Percentiles rank a stretch among this genome's conserved stretches.
Conservation (phyloP, 2,888 invertebrate genomes). For the Cheilosia urbana region DNA sequence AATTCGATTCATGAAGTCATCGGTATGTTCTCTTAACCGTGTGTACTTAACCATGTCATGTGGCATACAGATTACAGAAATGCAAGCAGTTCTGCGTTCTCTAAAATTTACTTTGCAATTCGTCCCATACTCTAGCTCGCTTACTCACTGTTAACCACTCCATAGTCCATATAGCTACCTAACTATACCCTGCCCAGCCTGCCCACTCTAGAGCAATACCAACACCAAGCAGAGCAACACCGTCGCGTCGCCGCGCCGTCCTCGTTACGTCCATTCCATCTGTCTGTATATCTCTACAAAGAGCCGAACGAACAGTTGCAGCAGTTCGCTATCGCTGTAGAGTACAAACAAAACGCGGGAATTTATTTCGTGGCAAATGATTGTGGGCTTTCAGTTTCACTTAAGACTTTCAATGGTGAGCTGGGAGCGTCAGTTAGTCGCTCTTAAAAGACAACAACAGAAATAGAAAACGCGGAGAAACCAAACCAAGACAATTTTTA, state of each 20-base stretch:
- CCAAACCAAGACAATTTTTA: slow-evolving; percentile 22
- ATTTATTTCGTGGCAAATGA: slow-evolving; percentile 73
- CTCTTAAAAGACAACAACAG: slow-evolving; percentile 34
- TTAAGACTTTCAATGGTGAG: slow-evolving; percentile 71
- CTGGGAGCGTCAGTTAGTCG: slow-evolving; percentile 47
- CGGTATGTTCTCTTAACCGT: slow-evolving; percentile 1
- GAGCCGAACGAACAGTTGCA: slow-evolving; percentile 3
- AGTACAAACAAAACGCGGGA: slow-evolving; percentile 76
- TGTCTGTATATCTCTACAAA: slow-evolving; percentile 2
- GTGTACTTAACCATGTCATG: slow-evolving; percentile 14
- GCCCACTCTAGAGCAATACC: not conserved
- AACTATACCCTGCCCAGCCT: not conserved
- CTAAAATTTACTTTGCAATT: not conserved
- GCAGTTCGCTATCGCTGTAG: slow-evolving; percentile 31
- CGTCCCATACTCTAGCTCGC: not conserved
- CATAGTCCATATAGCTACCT: not conserved
- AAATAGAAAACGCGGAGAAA: slow-evolving; percentile 54
- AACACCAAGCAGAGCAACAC: no score
- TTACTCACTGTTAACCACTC: not conserved
- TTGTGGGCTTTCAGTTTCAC: slow-evolving; percentile 77
- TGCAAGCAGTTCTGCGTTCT: not conserved
- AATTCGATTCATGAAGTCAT: slow-evolving; percentile 33
- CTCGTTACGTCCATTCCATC: not conserved
- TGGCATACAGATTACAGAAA: not conserved
- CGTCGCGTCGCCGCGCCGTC: no score